Percentiles rank a stretch among this genome's conserved stretches.
These are phyloP conservation scores for Neopelma chrysocephalum DNA, from an alignment of 2,797 vertebrate genomes.

Conservation along the genomic window DNA sequence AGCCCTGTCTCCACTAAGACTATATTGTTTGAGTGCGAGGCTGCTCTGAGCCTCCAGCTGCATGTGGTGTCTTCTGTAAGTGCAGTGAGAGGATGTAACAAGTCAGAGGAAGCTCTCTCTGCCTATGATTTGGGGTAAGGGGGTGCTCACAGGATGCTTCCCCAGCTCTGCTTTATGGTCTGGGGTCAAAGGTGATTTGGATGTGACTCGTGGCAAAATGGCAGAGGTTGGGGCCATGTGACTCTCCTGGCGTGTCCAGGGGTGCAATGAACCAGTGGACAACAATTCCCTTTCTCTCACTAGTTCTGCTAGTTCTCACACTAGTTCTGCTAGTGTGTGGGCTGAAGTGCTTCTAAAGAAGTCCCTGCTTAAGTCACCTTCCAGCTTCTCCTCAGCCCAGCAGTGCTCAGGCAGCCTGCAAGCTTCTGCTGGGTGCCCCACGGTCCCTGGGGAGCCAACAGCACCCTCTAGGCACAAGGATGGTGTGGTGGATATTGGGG, in stretches of 20 bases:
- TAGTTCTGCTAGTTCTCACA: no score
- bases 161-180: not conserved
- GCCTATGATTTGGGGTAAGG: not conserved
- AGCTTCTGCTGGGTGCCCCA: not conserved
- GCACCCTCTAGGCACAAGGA: not conserved
- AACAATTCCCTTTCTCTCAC: not conserved
- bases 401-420: accelerated
- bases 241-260: not conserved
- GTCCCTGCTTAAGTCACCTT: not conserved
- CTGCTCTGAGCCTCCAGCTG: not conserved
- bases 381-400: not conserved
- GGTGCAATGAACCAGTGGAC: not conserved
- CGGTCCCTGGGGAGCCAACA: not conserved
- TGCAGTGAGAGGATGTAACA: not conserved
- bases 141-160: not conserved
- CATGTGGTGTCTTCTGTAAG: not conserved
- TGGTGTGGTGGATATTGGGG: not conserved
- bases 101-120: not conserved
- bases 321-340: accelerated
- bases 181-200: not conserved
- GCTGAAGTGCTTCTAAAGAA: not conserved
- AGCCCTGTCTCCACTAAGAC: not conserved
- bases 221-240: not conserved
- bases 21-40: not conserved
- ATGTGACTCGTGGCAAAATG: not conserved